Evolutionary conservation across 1,140 invertebrate genomes (phyloP).

Genomic region (Apis cerana): DNA sequence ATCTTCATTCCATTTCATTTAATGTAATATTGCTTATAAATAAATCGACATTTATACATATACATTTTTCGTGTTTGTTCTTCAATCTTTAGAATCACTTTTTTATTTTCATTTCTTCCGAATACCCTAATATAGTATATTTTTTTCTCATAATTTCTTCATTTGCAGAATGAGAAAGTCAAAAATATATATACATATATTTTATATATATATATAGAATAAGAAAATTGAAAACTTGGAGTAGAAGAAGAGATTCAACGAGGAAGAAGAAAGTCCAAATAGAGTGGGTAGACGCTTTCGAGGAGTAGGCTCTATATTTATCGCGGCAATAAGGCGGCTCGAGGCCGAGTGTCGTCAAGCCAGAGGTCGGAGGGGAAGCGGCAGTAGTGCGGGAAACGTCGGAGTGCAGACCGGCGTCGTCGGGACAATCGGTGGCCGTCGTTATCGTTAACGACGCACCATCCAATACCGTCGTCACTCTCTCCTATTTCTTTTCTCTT

Average conservation of each 20-base stretch:
- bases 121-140: too few relatives aligned
- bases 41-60: too few relatives aligned
- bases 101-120: too few relatives aligned
- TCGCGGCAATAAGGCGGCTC: conserved; percentile 70
- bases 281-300: conserved; percentile 44
- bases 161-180: too few relatives aligned
- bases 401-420: conserved; percentile 57
- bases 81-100: too few relatives aligned
- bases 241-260: conserved; percentile 4
- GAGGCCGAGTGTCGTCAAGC: conserved; percentile 61
- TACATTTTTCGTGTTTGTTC: too few relatives aligned
- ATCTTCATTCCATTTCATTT: too few relatives aligned
- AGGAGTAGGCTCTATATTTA: conserved; percentile 73
- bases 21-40: too few relatives aligned
- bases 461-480: conserved; percentile 67
- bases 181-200: too few relatives aligned
- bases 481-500: conserved; percentile 38
- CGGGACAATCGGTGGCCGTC: conserved; percentile 73
- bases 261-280: conserved; percentile 19
- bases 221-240: too few relatives aligned
- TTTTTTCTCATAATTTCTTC: too few relatives aligned
- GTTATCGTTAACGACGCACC: conserved; percentile 75
- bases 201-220: too few relatives aligned
- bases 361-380: conserved; percentile 32
- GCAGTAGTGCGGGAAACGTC: conserved; percentile 27